A percentile compares a stretch with the other conserved stretches of the same genome.
Conservation (phyloP, 2,888 invertebrate species). For the Pachymerium ferrugineum region DNA sequence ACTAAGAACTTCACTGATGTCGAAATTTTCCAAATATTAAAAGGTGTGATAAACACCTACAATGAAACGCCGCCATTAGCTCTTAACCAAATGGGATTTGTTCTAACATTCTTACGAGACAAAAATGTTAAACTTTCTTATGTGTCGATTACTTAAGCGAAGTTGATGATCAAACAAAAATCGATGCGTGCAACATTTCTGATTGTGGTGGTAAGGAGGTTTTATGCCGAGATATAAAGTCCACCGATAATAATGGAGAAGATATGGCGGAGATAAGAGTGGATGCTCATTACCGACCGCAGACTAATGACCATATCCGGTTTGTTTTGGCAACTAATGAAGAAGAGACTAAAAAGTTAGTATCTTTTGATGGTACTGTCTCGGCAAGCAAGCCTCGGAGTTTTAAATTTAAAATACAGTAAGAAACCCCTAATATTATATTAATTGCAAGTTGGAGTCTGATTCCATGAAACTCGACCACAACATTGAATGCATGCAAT, state of each 20-base stretch:
- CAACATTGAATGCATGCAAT: background rate
- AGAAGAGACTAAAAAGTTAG: background rate
- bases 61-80: background rate
- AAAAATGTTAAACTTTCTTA: background rate
- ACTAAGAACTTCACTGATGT: background rate
- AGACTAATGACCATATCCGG: background rate
- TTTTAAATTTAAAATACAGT: no score
- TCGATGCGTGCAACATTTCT: background rate
- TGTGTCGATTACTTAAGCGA: background rate
- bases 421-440: no score
- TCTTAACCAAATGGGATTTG: background rate
- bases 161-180: background rate
- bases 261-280: background rate
- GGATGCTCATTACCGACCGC: background rate
- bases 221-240: background rate
- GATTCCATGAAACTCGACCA: background rate
- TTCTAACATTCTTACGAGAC: background rate
- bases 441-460: background rate
- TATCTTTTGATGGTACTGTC: no score
- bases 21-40: background rate
- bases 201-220: background rate
- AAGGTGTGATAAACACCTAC: background rate
- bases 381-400: no score
- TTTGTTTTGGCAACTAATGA: background rate
- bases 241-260: background rate